Evolutionary conservation across 2,113 vertebrate species (phyloP).

Genomic region (Hyperoodon ampullatus): DNA sequence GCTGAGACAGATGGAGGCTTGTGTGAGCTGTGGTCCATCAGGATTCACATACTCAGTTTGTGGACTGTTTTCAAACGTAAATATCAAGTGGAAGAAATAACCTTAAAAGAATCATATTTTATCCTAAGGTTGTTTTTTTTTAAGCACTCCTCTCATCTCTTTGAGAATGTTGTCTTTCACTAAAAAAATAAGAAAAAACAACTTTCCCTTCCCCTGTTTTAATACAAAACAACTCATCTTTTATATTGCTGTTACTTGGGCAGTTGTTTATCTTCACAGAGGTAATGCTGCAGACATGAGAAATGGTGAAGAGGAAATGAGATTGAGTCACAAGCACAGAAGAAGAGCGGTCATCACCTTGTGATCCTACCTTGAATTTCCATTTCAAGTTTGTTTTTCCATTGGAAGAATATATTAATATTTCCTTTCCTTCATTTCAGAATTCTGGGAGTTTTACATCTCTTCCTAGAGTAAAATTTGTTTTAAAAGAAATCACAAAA

Average conservation of each 20-base stretch:
- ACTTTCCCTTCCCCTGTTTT: not conserved
- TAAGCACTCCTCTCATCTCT: not conserved
- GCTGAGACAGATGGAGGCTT: not conserved
- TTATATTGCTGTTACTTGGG: not conserved
- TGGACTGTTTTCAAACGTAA: conserved; percentile 18
- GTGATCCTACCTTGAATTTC: not conserved
- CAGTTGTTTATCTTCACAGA: not conserved
- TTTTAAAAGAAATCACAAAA: not conserved
- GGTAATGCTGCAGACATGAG: not conserved
- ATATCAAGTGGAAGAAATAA: not conserved
- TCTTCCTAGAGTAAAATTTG: not conserved
- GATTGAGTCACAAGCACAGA: not conserved
- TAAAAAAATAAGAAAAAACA: not conserved
- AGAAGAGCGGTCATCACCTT: not conserved
- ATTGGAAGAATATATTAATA: not conserved
- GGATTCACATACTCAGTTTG: not conserved
- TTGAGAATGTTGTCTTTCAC: not conserved
- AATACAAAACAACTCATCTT: not conserved
- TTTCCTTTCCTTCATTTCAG: not conserved
- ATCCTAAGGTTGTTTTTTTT: not conserved
- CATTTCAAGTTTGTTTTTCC: not conserved
- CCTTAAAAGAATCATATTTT: not conserved
- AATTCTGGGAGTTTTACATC: not conserved
- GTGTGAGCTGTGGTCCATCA: not conserved
- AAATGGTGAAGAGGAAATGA: not conserved